These are phyloP conservation scores for Pemphredon lugubris DNA, from an alignment of 2,888 invertebrate species.

Conservation along the genomic window DNA sequence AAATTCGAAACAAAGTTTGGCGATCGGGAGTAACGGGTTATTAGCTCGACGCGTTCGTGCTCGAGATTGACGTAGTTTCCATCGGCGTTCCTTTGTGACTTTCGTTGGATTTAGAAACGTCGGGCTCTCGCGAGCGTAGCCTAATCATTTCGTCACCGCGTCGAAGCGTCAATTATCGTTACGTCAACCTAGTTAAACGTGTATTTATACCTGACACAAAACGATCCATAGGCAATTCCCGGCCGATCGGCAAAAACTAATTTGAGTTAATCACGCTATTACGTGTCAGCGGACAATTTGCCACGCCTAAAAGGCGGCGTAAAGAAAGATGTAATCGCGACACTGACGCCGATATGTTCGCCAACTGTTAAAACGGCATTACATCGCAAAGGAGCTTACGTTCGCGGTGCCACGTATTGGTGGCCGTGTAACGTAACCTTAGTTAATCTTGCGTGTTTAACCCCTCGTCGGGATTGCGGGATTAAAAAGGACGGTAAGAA, in stretches of 20 bases:
- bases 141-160: not conserved
- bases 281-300: constrained; percentile 52
- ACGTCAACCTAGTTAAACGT: not conserved
- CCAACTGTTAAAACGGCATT: constrained; percentile 51
- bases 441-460: constrained; percentile 41
- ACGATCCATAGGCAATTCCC: constrained; percentile 20
- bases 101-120: too few relatives aligned
- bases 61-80: too few relatives aligned
- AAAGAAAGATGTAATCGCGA: constrained; percentile 50
- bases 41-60: too few relatives aligned
- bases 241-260: constrained; percentile 33
- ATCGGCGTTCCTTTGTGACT: too few relatives aligned
- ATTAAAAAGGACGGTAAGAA: not conserved
- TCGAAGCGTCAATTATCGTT: constrained; percentile 7
- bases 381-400: constrained; percentile 44
- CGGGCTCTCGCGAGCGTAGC: not conserved
- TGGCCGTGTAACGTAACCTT: constrained; percentile 39
- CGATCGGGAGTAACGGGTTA: too few relatives aligned
- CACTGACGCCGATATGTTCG: constrained; percentile 38
- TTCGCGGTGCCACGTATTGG: constrained; percentile 22
- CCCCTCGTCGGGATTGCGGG: constrained; percentile 2
- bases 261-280: constrained; percentile 52
- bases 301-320: constrained; percentile 43
- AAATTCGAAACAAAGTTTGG: too few relatives aligned
- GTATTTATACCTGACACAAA: constrained; percentile 18